Evolutionary conservation across 1,140 invertebrate genomes (phyloP), one percentile per base, ranked within the genome.

Genomic region (Bilobella aurantiaca): DNA sequence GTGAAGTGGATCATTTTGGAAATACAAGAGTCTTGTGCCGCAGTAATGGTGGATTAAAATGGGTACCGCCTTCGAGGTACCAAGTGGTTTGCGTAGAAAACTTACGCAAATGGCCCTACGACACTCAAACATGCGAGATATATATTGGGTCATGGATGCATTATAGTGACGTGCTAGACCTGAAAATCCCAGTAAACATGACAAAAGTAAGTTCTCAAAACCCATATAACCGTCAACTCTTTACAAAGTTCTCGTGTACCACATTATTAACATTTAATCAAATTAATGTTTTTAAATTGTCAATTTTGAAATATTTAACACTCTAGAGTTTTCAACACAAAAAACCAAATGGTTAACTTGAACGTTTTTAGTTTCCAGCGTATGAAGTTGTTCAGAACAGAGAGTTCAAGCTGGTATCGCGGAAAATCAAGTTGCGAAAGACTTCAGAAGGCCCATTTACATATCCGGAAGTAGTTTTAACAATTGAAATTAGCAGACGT

Each of bases 121-220:
- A 74, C 58, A 60, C 25, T n/a, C 72, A 74, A 65, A 66, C 31
- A n/a, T 74, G 73, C 30, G 23, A 8, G 2, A 34, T 73, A 8
- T 30, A 65, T 28, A n/a, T 74, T 16, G 73, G 73, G 14, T 70
- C 66, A 23, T 74, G 73, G 73, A 62, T 68, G 18, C 73, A 74
- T 30, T 61, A 71, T 49, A 70, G 73, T 8, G 32, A 58, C 0
- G 46, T 59, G 23, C 30, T 74, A 1, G 63, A 73, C 29, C 47
- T 74, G 18, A 14, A 8, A 8, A 21, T 70, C 1, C 66, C 64
- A 5, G 32, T 31, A 2, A 69, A 73, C 61, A 61, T 42, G 3
- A 58, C 66, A 21, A 42, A n/a, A n/a, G n/a, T n/a, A n/a, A n/a
- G n/a, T n/a, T n/a, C n/a, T n/a, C n/a, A n/a, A n/a, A n/a, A n/a